Base-by-base conservation (phyloP, 2,113 vertebrate species). In the Symphodus melops region DNA sequence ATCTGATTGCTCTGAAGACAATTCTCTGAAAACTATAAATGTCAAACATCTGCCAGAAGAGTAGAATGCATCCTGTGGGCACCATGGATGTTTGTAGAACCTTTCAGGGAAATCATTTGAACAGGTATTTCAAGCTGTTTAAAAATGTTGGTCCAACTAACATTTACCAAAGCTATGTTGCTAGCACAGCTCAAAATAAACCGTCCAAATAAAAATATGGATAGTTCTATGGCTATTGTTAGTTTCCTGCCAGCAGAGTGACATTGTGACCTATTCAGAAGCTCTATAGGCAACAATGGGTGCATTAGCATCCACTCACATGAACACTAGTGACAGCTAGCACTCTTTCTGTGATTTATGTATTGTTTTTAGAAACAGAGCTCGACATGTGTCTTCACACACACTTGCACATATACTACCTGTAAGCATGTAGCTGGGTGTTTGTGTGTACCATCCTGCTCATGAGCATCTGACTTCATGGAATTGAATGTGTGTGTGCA, bases 141-240 rank as follows among this genome's bases (percentile, higher is more conserved):
- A 37, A 61, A 52, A 53, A 8, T 4, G 1, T 4, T 51, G 21
- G 58, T 33, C 37, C 2, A 10, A 1, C 2, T 0, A 2, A 44
- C 8, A 44, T 7, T 41, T 33, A 7, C 9, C 19, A 20, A 14
- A 60, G 19, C 4, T 7, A 20, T 4, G 13, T 19, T 17, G 9
- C 16, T n/a, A 67, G 28, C 23, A 16, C 11, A 9, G 23, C 25
- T 37, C 25, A 59, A 69, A 64, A 53, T 41, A 94, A 86, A 21
- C 0, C 63, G 79, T 77, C 51, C 84, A 86, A 85, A 64, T 82
- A 86, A 75, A 88, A 87, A 74, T n/a, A n/a, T 75, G 92, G 91
- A 92, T 88, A 84, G 78, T 72, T 87, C n/a, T n/a, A n/a, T n/a
- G n/a, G n/a, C n/a, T n/a, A n/a, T n/a, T n/a, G n/a, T n/a, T n/a